phyloP scores from a whole-genome alignment of 2,113 vertebrate species.

The Barbus barbus region DNA sequence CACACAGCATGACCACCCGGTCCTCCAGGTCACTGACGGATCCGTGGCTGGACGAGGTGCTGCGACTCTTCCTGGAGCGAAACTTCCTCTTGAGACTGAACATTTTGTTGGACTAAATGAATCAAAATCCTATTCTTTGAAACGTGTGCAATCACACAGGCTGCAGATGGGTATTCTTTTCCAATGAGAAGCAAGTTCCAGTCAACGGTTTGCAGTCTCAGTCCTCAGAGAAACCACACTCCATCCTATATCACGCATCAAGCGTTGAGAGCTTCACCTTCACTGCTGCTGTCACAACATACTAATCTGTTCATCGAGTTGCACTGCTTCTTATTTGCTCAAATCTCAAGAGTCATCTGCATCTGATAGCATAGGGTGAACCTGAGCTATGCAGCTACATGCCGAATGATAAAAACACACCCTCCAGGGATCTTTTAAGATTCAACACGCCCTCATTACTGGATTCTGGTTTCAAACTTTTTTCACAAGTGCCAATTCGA shows the following conservation, averaged over 20 bases:
- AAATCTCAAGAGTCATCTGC: constrained; percentile 23
- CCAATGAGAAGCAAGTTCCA: neutral
- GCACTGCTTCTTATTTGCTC: neutral
- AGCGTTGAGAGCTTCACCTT: neutral
- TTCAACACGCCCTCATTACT: constrained; percentile 48
- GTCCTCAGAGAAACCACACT: neutral
- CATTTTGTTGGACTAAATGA: constrained; percentile 48
- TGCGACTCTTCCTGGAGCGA: constrained; percentile 47
- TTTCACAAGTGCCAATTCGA: neutral
- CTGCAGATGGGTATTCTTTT: neutral
- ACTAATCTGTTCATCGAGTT: neutral
- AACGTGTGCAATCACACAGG: neutral
- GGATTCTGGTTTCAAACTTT: constrained; percentile 25
- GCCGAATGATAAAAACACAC: constrained; percentile 56
- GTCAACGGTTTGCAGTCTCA: neutral
- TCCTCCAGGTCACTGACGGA: constrained; percentile 66
- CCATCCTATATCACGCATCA: neutral
- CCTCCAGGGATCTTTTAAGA: constrained; percentile 54
- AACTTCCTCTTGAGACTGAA: constrained; percentile 68
- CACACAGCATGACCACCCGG: constrained; percentile 75
- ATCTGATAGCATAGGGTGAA: constrained; percentile 27
- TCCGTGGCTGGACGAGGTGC: constrained; percentile 62
- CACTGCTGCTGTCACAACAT: neutral
- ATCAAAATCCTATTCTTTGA: neutral
- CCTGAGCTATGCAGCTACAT: constrained; percentile 62